Conservation (phyloP, 2,888 invertebrate species). For the Spicauda simplicius region DNA sequence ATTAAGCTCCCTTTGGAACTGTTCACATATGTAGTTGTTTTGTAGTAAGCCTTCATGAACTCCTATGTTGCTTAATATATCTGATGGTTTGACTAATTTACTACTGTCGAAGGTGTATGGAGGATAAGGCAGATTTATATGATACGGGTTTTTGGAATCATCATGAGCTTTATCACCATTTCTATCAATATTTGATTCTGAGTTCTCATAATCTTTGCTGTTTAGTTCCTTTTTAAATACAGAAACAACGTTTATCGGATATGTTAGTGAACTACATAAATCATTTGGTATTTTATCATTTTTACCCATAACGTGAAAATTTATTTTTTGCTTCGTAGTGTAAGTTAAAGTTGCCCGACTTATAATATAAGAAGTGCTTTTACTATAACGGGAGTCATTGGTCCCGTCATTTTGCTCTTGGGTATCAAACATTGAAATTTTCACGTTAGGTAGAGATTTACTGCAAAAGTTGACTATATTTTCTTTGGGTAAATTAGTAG, state of each 20-base stretch:
- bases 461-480: conserved; percentile 52
- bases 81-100: conserved; percentile 77
- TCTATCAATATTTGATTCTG: conserved; percentile 19
- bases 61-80: conserved; percentile 75
- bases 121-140: conserved; percentile 61
- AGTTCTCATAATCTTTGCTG: conserved; percentile 43
- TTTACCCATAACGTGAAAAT: conserved; percentile 68
- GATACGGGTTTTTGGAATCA: conserved; percentile 47
- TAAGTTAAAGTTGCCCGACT: conserved; percentile 72
- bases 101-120: conserved; percentile 58
- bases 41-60: conserved; percentile 64
- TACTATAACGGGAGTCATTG: conserved; percentile 51
- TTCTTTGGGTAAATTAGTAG: conserved; percentile 55
- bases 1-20: conserved; percentile 76
- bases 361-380: conserved; percentile 66
- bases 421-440: conserved; percentile 51
- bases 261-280: conserved; percentile 58
- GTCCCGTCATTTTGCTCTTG: conserved; percentile 44
- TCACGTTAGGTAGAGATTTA: conserved; percentile 59
- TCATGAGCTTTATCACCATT: conserved; percentile 43
- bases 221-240: conserved; percentile 66
- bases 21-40: conserved; percentile 69
- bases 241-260: conserved; percentile 73
- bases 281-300: conserved; percentile 53
- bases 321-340: conserved; percentile 71